Percentiles rank a stretch among this genome's conserved stretches.
Evolutionary conservation across 1,140 invertebrate species (phyloP).

Genomic region (Drosophila pseudoobscura): DNA sequence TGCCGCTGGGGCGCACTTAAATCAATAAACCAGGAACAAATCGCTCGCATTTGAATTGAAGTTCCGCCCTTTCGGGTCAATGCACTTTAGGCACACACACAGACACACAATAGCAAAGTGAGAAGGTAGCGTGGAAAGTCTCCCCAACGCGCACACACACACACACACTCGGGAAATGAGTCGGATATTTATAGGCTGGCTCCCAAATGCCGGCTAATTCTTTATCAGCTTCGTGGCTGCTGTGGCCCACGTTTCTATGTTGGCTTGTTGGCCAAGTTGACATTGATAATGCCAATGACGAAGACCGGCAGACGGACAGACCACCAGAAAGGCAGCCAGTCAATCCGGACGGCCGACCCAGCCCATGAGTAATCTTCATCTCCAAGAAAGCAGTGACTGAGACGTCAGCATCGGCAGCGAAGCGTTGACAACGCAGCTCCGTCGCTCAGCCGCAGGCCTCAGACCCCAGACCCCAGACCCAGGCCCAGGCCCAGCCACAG

Average conservation of each 20-base stretch:
- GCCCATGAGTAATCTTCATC: slow-evolving; percentile 57
- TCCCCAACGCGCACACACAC: slow-evolving; percentile 54
- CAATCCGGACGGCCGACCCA: slow-evolving; percentile 1
- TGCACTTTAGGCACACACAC: slow-evolving; percentile 59
- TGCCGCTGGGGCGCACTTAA: slow-evolving; percentile 61
- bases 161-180: slow-evolving; percentile 19
- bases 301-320: slow-evolving; percentile 10
- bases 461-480: neutral
- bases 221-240: slow-evolving; percentile 50
- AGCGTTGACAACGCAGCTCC: slow-evolving; percentile 60
- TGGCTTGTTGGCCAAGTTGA: slow-evolving; percentile 49
- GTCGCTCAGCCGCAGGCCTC: neutral
- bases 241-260: slow-evolving; percentile 48
- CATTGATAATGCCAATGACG: slow-evolving; percentile 73
- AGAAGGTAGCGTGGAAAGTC: slow-evolving; percentile 61
- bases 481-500: slow-evolving; percentile 32
- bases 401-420: slow-evolving; percentile 48
- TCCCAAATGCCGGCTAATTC: slow-evolving; percentile 66
- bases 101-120: slow-evolving; percentile 10
- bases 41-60: slow-evolving; percentile 65
- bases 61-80: slow-evolving; percentile 74
- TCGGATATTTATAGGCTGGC: slow-evolving; percentile 65
- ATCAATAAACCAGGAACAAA: slow-evolving; percentile 74
- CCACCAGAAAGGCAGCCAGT: too few relatives aligned
- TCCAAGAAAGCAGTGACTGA: slow-evolving; percentile 19